Evolutionary conservation across 2,888 invertebrate species (phyloP).

Genomic region (Drosophila kanekoi): DNA sequence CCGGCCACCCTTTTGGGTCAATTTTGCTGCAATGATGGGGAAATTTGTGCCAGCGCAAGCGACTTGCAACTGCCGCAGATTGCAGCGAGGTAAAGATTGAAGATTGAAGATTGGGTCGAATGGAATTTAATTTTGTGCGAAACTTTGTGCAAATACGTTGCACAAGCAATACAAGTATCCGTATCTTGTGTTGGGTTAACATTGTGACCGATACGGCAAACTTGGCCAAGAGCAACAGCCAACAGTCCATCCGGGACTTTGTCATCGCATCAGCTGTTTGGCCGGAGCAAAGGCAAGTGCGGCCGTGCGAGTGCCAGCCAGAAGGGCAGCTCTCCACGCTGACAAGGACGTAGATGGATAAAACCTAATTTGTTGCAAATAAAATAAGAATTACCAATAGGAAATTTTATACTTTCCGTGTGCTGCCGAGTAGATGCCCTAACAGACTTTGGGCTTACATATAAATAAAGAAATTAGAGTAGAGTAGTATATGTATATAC

Average conservation of each 20-base stretch:
- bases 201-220: slow-evolving; percentile 43
- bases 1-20: slow-evolving; percentile 7
- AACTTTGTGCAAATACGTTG: slow-evolving; percentile 57
- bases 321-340: no score
- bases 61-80: slow-evolving; percentile 37
- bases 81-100: slow-evolving; percentile 51
- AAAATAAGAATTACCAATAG: slow-evolving; percentile 46
- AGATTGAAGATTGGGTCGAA: slow-evolving; percentile 54
- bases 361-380: slow-evolving; percentile 74
- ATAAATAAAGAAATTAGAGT: background rate
- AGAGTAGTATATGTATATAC: no score
- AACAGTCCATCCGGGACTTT: slow-evolving; percentile 43
- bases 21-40: slow-evolving; percentile 42
- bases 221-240: slow-evolving; percentile 35
- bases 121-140: slow-evolving; percentile 76
- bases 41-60: slow-evolving; percentile 43
- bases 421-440: slow-evolving; percentile 9
- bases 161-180: slow-evolving; percentile 25
- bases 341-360: slow-evolving; percentile 42
- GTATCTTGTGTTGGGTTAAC: slow-evolving; percentile 39
- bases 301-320: background rate
- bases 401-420: background rate
- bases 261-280: slow-evolving; percentile 54
- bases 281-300: background rate
- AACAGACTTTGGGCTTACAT: background rate